Base-by-base conservation (phyloP, 2,113 vertebrate species). In the Sisor rabdophorus region DNA sequence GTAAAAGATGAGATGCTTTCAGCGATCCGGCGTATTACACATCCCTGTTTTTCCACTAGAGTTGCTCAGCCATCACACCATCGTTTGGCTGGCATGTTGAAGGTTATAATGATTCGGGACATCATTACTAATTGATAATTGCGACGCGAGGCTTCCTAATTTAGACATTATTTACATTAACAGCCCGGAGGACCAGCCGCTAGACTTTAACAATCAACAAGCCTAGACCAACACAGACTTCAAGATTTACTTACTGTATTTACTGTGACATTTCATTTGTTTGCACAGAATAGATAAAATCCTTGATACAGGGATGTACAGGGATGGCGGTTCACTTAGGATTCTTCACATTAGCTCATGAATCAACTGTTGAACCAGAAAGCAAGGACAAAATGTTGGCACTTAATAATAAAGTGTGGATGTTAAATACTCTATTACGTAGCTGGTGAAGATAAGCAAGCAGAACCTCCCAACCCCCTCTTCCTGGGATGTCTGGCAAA, bases 51-150 rank as follows among this genome's bases (percentile, higher is more conserved):
- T 73, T 68, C 71, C 48, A 30, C 44, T 47, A 47, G 26, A 48
- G 77, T 19, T 52, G 36, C 64, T 79, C 55, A 19, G 36, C 7
- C 69, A 24, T 22, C 65, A 54, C 15, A 6, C 16, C 75, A 17
- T 47, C 20, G 71, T 64, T 22, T 28, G 61, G 11, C 12, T 55
- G 50, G 79, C 84, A 67, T 36, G 70, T 76, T 56, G 47, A 69
- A 69, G 47, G 16, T 28, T 30, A 84, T 78, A 82, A 85, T 87
- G 87, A 89, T 88, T 87, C 86, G 84, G 84, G 79, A 84, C 87
- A 87, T 89, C 86, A 86, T 89, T 87, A 89, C 83, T 87, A 88
- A 90, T 87, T 88, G 87, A 89, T 90, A 85, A 87, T 88, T 71
- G 63, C 78, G 40, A 48, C 82, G 84, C 84, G 86, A 82, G 82